Base-by-base conservation (phyloP, 2,113 vertebrate species). In the Sterrhoptilus dennistouni region DNA sequence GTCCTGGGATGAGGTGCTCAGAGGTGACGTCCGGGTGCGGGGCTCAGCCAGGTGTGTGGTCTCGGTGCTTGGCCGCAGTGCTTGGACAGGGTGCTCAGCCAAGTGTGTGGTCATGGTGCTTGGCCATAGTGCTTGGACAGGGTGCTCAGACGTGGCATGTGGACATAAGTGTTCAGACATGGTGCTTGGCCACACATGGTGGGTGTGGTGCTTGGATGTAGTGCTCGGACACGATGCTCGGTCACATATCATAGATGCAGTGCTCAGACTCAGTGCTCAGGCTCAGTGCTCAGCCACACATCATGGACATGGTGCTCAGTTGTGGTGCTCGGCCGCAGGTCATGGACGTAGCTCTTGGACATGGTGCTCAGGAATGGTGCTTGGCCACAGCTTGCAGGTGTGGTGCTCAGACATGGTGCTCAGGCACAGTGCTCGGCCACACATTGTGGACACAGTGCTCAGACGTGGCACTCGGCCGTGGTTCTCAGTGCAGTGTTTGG, bases 401-500 rank as follows among this genome's bases (percentile, higher is more conserved):
- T 8, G 79, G 60, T 42, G 49, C 38, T 64, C 36, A 1, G 75
- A 7, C 38, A 6, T 5, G 36, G 57, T 77, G 57, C 35, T 60
- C 6, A 23, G 42, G 17, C 36, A 28, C 36, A 11, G 59, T 28
- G 59, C 59, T 61, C 12, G 10, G 59, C 35, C 59, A 61, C 25
- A 6, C 16, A 2, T 27, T 36, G 33, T 36, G n/a, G 59, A 28
- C 35, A 16, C 22, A 9, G 40, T 61, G 56, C 31, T 49, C 10
- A 2, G 59, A 7, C 8, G 2, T 4, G 31, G n/a, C 14, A 45
- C 45, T 60, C 2, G 2, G 50, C 4, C n/a, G 3, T 3, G 2
- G 21, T 24, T 40, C 70, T n/a, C 5, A 19, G 40, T 27, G 16
- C 12, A 3, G 47, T 50, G 57, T 35, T 49, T 24, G 33, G 56